Evolutionary conservation across 2,888 invertebrate species (phyloP).

Genomic region (Phortica magna): DNA sequence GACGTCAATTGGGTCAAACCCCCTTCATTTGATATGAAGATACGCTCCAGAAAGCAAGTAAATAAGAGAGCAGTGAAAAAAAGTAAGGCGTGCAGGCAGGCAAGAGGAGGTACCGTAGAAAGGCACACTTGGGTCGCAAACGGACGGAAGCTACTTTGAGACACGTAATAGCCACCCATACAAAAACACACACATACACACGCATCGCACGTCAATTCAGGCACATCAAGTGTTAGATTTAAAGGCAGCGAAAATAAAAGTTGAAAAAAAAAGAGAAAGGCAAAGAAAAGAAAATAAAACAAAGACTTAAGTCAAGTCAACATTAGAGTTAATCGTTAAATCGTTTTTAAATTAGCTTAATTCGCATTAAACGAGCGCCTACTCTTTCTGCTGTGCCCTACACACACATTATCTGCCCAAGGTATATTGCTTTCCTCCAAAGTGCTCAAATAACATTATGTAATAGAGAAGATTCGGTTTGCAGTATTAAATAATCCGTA

Average conservation of each 20-base stretch:
- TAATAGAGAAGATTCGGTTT: too few relatives aligned
- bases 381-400: slow-evolving; percentile 42
- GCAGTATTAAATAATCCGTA: too few relatives aligned
- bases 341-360: slow-evolving; percentile 76
- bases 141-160: slow-evolving; percentile 67
- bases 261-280: neutral
- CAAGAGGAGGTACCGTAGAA: neutral
- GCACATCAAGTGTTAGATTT: slow-evolving; percentile 43
- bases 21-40: slow-evolving; percentile 35
- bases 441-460: neutral
- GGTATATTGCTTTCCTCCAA: too few relatives aligned
- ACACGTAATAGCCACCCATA: slow-evolving; percentile 52
- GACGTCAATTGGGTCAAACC: slow-evolving; percentile 67
- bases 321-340: slow-evolving; percentile 75
- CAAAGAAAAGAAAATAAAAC: neutral
- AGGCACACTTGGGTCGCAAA: slow-evolving; percentile 38
- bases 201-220: slow-evolving; percentile 15
- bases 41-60: neutral
- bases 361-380: slow-evolving; percentile 69
- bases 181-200: slow-evolving; percentile 40
- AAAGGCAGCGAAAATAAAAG: neutral
- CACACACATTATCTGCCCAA: too few relatives aligned
- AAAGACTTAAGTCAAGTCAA: slow-evolving; percentile 36
- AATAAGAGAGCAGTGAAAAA: neutral
- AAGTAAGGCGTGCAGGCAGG: neutral